Base-by-base conservation (phyloP, 2,888 invertebrate genomes). In the Dynastes grantii region DNA sequence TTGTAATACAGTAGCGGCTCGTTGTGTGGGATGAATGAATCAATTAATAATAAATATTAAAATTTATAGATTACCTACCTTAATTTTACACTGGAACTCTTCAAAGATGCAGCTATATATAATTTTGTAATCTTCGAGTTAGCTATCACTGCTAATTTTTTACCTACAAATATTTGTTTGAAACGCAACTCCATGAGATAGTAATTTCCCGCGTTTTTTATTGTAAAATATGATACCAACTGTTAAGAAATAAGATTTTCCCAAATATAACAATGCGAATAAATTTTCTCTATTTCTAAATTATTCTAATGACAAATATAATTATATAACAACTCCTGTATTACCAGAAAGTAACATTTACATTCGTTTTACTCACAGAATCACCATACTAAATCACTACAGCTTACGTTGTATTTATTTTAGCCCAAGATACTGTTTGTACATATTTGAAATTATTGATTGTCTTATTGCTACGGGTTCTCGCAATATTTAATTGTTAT, bases 171-270 rank as follows among this genome's bases (percentile, higher is more conserved):
- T 8, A 27, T 27, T 13, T 32, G 49, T 53, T 53, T 51, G 2
- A 51, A 13, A 70, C 32, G 51, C n/a, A 70, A 16, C 70, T 70
- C 51, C 70, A 70, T 70, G 5, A n/a, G n/a, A n/a, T 22, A 6
- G 6, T n/a, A 55, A 55, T 55, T 55, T 45, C 8, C 45, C 45
- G 45, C 45, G 45, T 11, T 8, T 45, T 45, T 45, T 45, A 2
- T 9, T 45, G 45, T 11, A 8, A 45, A 45, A 45, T 45, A 45
- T 45, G 8, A 8, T 45, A 8, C 45, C 45, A 45, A 45, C 8
- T 2, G 45, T 45, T 45, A 45, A 2, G 45, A 45, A 45, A 45
- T 45, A 11, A 45, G 8, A 45, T 45, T 9, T 45, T 45, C 11
- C 11, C 45, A 45, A 45, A 32, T 32, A 32, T 32, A 32, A 32